A percentile compares a stretch with the other conserved stretches of the same genome.
Evolutionary conservation across 2,113 vertebrate genomes (phyloP).

Genomic region (Otocyon megalotis): DNA sequence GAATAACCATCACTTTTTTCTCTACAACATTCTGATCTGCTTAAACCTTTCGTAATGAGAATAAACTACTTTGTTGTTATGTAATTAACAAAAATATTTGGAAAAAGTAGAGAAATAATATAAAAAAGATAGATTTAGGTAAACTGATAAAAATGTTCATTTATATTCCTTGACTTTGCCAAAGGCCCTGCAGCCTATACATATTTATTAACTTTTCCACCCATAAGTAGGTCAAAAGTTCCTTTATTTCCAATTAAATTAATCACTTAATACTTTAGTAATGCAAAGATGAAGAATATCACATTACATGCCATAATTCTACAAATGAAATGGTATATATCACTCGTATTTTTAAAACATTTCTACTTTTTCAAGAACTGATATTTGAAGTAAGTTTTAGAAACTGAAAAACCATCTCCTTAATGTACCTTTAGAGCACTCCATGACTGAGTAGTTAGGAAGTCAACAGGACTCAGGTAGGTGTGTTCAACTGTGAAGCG

Average conservation of each 20-base stretch:
- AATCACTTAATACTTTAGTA: not conserved
- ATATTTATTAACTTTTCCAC: constrained; percentile 8
- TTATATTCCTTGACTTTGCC: constrained; percentile 34
- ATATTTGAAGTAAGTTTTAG: constrained; percentile 54
- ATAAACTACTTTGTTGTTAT: not conserved
- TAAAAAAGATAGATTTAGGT: not conserved
- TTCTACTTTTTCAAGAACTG: not conserved
- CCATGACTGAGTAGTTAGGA: constrained; percentile 90
- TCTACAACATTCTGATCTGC: not conserved
- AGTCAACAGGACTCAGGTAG: constrained; percentile 88
- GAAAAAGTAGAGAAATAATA: not conserved
- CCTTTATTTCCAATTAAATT: constrained; percentile 46
- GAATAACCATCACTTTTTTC: not conserved
- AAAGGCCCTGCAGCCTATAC: not conserved
- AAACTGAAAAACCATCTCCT: constrained; percentile 60
- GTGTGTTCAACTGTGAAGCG: constrained; percentile 87
- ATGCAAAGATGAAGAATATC: not conserved
- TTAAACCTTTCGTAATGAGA: constrained; percentile 6
- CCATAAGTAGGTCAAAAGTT: not conserved
- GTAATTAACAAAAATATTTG: not conserved
- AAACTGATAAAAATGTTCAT: not conserved
- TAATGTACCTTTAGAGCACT: constrained; percentile 90
- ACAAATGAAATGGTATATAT: not conserved
- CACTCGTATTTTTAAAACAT: not conserved
- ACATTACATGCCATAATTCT: not conserved